Evolutionary conservation across 2,888 invertebrate species (phyloP).

Genomic region (Lacanobia oleracea): DNA sequence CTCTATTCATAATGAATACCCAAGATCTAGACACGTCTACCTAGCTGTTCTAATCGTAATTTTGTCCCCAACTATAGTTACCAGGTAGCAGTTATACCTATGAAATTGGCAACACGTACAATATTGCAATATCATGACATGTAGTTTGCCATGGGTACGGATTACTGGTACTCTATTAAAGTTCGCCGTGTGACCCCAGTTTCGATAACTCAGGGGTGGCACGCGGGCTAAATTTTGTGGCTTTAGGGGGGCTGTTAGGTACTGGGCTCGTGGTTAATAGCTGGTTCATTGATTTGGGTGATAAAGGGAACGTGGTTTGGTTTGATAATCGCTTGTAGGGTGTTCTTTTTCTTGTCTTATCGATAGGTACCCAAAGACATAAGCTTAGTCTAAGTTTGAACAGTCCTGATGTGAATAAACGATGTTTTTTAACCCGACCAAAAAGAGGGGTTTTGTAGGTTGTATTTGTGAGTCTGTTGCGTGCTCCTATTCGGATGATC

Average conservation of each 20-base stretch:
- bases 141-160: conserved; percentile 59
- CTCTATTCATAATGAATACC: neutral
- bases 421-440: too few relatives aligned
- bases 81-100: conserved; percentile 44
- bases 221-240: neutral
- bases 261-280: conserved; percentile 28
- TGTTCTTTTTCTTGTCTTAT: neutral
- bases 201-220: conserved; percentile 60
- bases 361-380: too few relatives aligned
- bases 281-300: conserved; percentile 30
- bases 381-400: too few relatives aligned
- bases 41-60: conserved; percentile 20
- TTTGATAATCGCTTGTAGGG: neutral
- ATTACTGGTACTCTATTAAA: conserved; percentile 76
- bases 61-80: conserved; percentile 34
- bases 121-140: conserved; percentile 71
- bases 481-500: too few relatives aligned
- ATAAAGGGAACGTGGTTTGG: conserved; percentile 17
- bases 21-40: neutral
- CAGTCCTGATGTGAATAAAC: too few relatives aligned
- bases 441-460: too few relatives aligned
- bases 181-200: conserved; percentile 67
- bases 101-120: conserved; percentile 66
- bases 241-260: conserved; percentile 26
- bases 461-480: too few relatives aligned